Conservation (phyloP, 2,888 invertebrate species). For the Apotomis capreana region DNA sequence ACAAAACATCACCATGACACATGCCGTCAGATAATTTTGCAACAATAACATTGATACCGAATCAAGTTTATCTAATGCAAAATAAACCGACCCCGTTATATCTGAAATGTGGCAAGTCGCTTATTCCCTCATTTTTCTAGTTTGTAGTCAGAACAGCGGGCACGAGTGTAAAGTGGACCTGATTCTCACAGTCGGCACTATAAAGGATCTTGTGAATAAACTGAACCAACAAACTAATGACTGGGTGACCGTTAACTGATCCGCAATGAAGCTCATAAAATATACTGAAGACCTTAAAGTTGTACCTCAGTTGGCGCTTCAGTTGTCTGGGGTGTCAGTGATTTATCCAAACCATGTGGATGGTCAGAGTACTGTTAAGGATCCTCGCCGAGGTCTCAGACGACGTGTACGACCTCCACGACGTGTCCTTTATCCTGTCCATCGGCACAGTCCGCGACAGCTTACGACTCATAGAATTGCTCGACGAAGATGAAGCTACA, state of each 20-base stretch:
- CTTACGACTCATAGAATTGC: constrained; percentile 66
- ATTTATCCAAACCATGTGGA: constrained; percentile 62
- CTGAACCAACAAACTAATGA: constrained; percentile 56
- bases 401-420: constrained; percentile 68
- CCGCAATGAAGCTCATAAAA: constrained; percentile 26
- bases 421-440: constrained; percentile 68
- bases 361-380: constrained; percentile 69
- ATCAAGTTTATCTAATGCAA: constrained; percentile 20
- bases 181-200: constrained; percentile 67
- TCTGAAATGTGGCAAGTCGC: constrained; percentile 79
- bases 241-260: constrained; percentile 29
- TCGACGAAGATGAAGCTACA: constrained; percentile 68
- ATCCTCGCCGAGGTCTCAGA: constrained; percentile 65
- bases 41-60: constrained; percentile 30
- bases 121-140: constrained; percentile 72
- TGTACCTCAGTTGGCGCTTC: background rate
- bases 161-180: constrained; percentile 77
- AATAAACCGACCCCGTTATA: constrained; percentile 20
- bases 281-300: background rate
- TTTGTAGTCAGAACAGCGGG: constrained; percentile 65
- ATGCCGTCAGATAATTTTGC: constrained; percentile 23
- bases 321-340: background rate
- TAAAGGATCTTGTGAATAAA: constrained; percentile 63
- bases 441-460: constrained; percentile 68
- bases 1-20: constrained; percentile 20